Evolutionary conservation across 2,888 invertebrate species (phyloP).

Genomic region (Lordiphosa fenestrarum): DNA sequence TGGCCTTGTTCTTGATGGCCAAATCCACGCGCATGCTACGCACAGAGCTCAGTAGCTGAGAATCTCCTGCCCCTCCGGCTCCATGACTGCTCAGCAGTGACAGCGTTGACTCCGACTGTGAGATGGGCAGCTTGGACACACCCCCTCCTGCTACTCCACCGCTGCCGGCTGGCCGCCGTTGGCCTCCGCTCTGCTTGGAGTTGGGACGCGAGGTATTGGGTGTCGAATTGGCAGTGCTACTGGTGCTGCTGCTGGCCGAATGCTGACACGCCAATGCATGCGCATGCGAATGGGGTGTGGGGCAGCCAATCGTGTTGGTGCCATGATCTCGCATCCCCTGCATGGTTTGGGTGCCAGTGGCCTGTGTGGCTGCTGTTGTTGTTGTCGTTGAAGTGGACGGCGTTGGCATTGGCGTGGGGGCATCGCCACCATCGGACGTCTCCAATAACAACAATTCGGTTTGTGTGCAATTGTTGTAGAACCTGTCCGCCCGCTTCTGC

Average conservation of each 20-base stretch:
- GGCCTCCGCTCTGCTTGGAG: slow-evolving; percentile 82
- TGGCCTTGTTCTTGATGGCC: slow-evolving; percentile 87
- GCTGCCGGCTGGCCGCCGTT: slow-evolving; percentile 67
- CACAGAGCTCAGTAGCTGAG: slow-evolving; percentile 89
- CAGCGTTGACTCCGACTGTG: slow-evolving; percentile 82
- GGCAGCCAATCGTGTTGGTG: slow-evolving; percentile 76
- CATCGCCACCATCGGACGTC: slow-evolving; percentile 5
- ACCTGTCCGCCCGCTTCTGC: slow-evolving; percentile 75
- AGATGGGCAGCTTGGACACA: slow-evolving; percentile 81
- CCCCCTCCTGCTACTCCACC: slow-evolving; percentile 16
- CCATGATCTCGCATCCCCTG: slow-evolving; percentile 65
- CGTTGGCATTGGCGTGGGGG: background rate
- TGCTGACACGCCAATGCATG: slow-evolving; percentile 43
- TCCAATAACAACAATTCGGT: slow-evolving; percentile 70
- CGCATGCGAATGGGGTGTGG: slow-evolving; percentile 40
- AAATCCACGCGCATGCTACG: slow-evolving; percentile 89
- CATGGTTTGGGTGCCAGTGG: slow-evolving; percentile 41
- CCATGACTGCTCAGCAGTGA: slow-evolving; percentile 65
- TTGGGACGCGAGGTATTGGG: slow-evolving; percentile 78
- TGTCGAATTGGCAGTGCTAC: slow-evolving; percentile 79
- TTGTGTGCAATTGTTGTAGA: slow-evolving; percentile 79
- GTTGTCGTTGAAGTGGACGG: background rate
- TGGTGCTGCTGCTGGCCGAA: slow-evolving; percentile 78
- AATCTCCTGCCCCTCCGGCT: slow-evolving; percentile 57
- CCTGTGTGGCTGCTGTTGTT: slow-evolving; percentile 14